Evolutionary conservation across 2,797 vertebrate genomes (phyloP), one percentile per base, ranked within the genome.

Genomic region (Nyctalus aviator): DNA sequence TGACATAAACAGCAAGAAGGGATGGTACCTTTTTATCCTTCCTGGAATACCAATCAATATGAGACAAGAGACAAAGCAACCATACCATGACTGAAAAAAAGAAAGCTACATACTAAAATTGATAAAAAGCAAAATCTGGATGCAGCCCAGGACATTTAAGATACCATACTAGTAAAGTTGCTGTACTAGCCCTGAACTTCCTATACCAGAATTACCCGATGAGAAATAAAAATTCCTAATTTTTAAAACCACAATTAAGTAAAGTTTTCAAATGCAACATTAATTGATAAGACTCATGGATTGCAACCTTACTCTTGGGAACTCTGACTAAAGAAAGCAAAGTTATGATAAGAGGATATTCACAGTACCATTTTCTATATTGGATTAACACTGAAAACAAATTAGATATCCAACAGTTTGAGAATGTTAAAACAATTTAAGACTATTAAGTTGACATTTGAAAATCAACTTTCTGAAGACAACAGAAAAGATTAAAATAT

Each of bases 231-330:
- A 92, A 46, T 50, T 13, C 53, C 44, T 68, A 41, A 73, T 59
- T 95, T 72, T 64, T 78, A 75, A 78, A 88, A 57, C 20, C 30
- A 84, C 53, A 84, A 14, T 88, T 76, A 68, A 71, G 17, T 87
- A 57, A 64, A 68, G n/a, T 83, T 88, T 89, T 85, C 57, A 90
- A 85, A 82, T 68, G 30, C 41, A 81, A 11, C 73, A 57, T 41
- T 48, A 88, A 79, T 21, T 68, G 41, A 53, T 30, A n/a, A 64
- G 62, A 71, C 3, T 71, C 8, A 53, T 3, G 23, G 84, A 32
- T 81, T 89, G 32, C 23, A 89, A 73, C 17, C 15, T 14, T 66
- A 83, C 57, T 41, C 81, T 55, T 50, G 72, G 37, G 9, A 91
- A 88, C 48, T 66, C 8, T 59, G 27, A 62, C 55, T 25, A 84